Base-by-base conservation (phyloP, 2,797 vertebrate genomes). In the Pristis pectinata region DNA sequence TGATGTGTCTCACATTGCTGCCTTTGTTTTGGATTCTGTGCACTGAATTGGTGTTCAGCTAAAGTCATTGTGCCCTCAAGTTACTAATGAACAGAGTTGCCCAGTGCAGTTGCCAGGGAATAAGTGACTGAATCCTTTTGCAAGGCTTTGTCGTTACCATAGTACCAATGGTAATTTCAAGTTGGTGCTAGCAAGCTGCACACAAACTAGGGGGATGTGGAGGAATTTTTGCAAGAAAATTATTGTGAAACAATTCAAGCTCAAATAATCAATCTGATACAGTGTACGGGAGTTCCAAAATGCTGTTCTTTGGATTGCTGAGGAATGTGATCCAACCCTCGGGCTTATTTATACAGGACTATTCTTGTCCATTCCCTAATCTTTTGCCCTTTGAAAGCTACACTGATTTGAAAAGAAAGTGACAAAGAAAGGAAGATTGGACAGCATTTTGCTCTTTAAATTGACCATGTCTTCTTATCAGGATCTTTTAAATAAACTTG, bases 21-120 rank as follows among this genome's bases (percentile, higher is more conserved):
- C 92, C 72, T 94, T 7, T n/a, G 83, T 95, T 95, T 30, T 15
- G 96, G 59, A 95, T 95, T 96, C 95, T 95, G 95, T 96, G 96
- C 95, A 96, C 94, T 96, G 95, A 95, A 95, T 96, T 95, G 97
- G 98, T 96, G 95, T 98, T 95, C 95, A 97, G 96, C 96, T 96
- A 87, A 95, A 95, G 96, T 97, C 97, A 98, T 98, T 99, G 98
- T 99, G 97, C 97, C 96, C 77, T 96, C 95, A 97, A 96, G 98
- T 98, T 98, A 98, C 98, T 98, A 97, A 99, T 99, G 98, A 98
- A 98, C 98, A 97, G 97, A 94, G 96, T 96, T 97, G 97, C 97
- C 97, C 96, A 72, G 95, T 53, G 95, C 95, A 96, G 97, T 97
- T 97, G 96, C 96, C 96, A 96, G 96, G 96, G 96, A 95, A 96